phyloP scores from a whole-genome alignment of 2,797 vertebrate genomes.

The Falco concolor region DNA sequence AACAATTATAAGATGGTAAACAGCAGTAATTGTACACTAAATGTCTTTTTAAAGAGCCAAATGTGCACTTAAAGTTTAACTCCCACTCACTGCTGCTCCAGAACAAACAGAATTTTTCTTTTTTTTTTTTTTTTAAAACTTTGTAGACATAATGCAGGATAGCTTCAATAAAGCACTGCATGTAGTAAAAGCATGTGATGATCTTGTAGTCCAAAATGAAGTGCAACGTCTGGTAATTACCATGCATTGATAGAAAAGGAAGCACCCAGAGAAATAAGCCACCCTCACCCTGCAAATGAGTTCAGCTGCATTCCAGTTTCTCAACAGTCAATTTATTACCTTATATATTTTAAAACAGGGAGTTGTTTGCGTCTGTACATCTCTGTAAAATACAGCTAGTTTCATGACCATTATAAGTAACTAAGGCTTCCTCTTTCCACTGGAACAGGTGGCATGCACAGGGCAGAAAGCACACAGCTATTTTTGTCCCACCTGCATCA shows the following conservation, averaged over 20 bases:
- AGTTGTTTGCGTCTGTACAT: conserved; percentile 40
- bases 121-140: background rate
- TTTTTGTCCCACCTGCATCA: background rate
- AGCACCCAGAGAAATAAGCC: background rate
- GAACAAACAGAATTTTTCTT: conserved; percentile 62
- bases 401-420: conserved; percentile 24
- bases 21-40: conserved; percentile 64
- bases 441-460: conserved; percentile 49
- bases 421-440: conserved; percentile 66
- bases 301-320: background rate
- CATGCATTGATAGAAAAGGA: background rate
- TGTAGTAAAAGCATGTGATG: background rate
- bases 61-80: conserved; percentile 67
- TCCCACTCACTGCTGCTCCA: conserved; percentile 56
- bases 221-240: background rate
- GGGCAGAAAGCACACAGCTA: background rate
- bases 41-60: conserved; percentile 68
- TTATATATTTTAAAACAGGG: conserved; percentile 18
- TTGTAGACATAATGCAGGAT: conserved; percentile 12
- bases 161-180: conserved; percentile 26
- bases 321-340: background rate
- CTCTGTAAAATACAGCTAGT: conserved; percentile 41
- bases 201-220: conserved; percentile 28
- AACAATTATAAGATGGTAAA: conserved; percentile 61
- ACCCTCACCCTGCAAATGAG: background rate